Percentiles rank a stretch among this genome's conserved stretches.
These are phyloP conservation scores for Podilymbus podiceps DNA, from an alignment of 2,113 vertebrate species.

Conservation along the genomic window DNA sequence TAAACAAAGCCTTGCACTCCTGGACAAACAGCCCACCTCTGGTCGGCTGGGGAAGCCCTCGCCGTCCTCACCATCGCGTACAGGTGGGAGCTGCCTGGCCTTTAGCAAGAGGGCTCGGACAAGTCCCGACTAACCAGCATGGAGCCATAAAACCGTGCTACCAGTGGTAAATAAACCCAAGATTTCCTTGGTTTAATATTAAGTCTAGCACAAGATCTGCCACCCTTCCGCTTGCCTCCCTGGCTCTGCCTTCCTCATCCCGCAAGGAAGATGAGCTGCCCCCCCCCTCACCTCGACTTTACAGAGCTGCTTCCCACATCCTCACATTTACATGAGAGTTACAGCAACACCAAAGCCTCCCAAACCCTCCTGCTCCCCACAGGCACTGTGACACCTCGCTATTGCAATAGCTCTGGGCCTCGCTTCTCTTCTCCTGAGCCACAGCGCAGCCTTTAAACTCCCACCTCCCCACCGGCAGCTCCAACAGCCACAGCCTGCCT, in stretches of 20 bases:
- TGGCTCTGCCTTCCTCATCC: background rate
- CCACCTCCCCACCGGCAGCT: background rate
- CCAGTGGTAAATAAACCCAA: background rate
- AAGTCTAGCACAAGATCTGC: background rate
- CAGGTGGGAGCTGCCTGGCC: background rate
- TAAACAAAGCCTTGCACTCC: background rate
- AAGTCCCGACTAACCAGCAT: rapidly evolving
- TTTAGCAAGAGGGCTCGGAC: background rate
- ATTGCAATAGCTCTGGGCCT: rapidly evolving
- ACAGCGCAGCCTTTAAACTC: background rate
- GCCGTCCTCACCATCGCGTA: background rate
- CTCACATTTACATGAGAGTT: background rate
- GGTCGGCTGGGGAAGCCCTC: background rate
- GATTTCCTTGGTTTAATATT: background rate
- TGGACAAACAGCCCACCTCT: background rate
- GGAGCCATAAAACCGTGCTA: background rate
- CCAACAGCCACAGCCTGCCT: background rate
- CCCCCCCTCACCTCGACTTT: background rate
- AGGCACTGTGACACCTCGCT: background rate
- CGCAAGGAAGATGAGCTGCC: rapidly evolving
- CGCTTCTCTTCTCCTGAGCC: background rate
- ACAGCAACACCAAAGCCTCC: background rate
- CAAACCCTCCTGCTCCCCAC: background rate
- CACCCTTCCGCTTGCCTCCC: background rate
- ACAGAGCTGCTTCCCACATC: background rate